Percentiles rank a stretch among this genome's conserved stretches.
Evolutionary conservation across 2,888 invertebrate genomes (phyloP).

Genomic region (Phaonia tiefii): DNA sequence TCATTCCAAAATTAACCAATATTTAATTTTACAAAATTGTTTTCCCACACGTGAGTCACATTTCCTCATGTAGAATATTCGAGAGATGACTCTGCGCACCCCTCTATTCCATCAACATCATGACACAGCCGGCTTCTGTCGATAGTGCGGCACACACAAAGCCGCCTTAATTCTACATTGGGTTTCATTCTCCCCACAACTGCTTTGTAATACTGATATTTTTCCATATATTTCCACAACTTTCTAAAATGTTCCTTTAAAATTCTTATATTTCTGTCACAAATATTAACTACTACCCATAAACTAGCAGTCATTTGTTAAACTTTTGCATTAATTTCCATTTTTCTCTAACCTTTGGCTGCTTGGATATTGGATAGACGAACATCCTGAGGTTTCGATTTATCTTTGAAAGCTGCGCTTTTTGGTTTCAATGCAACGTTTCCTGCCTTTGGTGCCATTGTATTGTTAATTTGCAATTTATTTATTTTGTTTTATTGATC

Average conservation of each 20-base stretch:
- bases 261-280: background rate
- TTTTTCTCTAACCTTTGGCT: slow-evolving; percentile 90
- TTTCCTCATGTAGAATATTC: slow-evolving; percentile 71
- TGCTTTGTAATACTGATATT: slow-evolving; percentile 34
- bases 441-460: slow-evolving; percentile 78
- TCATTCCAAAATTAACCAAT: background rate
- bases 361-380: slow-evolving; percentile 97
- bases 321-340: slow-evolving; percentile 16
- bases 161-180: slow-evolving; percentile 42
- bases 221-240: background rate
- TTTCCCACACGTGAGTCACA: slow-evolving; percentile 58
- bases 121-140: slow-evolving; percentile 16
- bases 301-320: background rate
- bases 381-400: slow-evolving; percentile 96
- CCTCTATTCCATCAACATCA: slow-evolving; percentile 7
- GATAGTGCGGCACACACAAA: slow-evolving; percentile 3
- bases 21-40: slow-evolving; percentile 48
- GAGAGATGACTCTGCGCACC: slow-evolving; percentile 63
- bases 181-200: slow-evolving; percentile 15
- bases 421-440: slow-evolving; percentile 75
- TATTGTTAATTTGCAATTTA: slow-evolving; percentile 46
- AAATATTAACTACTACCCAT: slow-evolving; percentile 6
- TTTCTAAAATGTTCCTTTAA: no score
- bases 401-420: slow-evolving; percentile 89
- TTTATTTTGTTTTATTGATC: background rate